Percentiles rank a stretch among this genome's conserved stretches.
These are phyloP conservation scores for Nomia melanderi DNA, from an alignment of 1,140 invertebrate genomes.

Conservation along the genomic window DNA sequence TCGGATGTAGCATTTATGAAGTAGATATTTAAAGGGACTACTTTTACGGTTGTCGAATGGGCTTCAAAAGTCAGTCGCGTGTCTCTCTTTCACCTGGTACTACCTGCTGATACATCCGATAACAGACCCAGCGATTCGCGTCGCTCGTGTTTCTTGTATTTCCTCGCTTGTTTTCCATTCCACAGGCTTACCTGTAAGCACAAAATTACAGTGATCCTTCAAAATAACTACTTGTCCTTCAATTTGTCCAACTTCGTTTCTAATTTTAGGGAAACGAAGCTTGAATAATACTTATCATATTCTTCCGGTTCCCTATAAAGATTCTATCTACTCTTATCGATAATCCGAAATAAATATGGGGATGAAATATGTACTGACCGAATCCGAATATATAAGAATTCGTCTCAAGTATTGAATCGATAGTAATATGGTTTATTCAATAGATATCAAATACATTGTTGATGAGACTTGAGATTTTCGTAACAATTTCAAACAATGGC, in stretches of 20 bases:
- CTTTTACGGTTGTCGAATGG: neutral
- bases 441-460: too few relatives aligned
- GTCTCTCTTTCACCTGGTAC: slow-evolving; percentile 15
- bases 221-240: neutral
- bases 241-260: neutral
- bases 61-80: slow-evolving; percentile 17
- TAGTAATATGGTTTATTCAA: neutral
- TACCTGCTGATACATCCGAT: slow-evolving; percentile 15
- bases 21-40: neutral
- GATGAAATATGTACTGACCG: neutral
- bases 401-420: neutral
- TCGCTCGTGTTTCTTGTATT: neutral
- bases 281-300: neutral
- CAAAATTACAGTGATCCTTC: slow-evolving; percentile 23
- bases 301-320: neutral
- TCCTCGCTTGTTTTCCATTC: neutral
- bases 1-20: neutral
- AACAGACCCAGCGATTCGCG: neutral
- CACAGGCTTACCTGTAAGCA: neutral
- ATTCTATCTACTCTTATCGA: neutral
- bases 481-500: too few relatives aligned
- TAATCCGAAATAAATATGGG: too few relatives aligned
- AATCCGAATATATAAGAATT: neutral
- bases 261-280: neutral
- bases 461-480: too few relatives aligned